phyloP scores from a whole-genome alignment of 2,113 vertebrate species.

The Coptodon bakossiorum region DNA sequence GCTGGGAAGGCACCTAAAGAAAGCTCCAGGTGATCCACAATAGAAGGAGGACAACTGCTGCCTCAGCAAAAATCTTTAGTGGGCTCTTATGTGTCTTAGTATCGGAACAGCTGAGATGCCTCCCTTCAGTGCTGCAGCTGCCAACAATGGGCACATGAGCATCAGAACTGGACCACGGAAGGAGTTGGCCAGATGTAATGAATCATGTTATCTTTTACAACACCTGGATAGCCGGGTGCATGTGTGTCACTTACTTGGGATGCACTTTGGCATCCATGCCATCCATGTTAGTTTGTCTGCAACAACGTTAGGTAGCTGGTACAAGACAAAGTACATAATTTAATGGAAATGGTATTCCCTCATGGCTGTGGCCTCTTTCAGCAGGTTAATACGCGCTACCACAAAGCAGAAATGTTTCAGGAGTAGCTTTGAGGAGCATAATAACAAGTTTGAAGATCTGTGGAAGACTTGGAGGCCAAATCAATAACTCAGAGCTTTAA shows the following conservation, averaged over 20 bases:
- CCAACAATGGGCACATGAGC: background rate
- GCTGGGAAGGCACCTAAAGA: background rate
- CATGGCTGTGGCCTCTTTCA: background rate
- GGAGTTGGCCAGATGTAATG: background rate
- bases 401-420: background rate
- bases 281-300: background rate
- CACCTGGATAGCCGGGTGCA: rapidly evolving
- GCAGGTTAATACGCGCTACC: background rate
- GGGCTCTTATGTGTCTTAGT: background rate
- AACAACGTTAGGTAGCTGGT: background rate
- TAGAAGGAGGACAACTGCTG: background rate
- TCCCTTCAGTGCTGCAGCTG: background rate
- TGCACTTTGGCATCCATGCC: background rate
- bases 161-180: background rate
- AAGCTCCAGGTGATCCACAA: background rate
- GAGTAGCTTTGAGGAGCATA: background rate
- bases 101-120: background rate
- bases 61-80: background rate
- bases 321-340: background rate
- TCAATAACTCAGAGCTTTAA: background rate
- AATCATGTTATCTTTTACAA: background rate
- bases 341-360: background rate
- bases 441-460: background rate
- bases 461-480: background rate
- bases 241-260: background rate